phyloP scores from a whole-genome alignment of 2,888 invertebrate genomes.

The Sphaerolaimus hirsutus region DNA sequence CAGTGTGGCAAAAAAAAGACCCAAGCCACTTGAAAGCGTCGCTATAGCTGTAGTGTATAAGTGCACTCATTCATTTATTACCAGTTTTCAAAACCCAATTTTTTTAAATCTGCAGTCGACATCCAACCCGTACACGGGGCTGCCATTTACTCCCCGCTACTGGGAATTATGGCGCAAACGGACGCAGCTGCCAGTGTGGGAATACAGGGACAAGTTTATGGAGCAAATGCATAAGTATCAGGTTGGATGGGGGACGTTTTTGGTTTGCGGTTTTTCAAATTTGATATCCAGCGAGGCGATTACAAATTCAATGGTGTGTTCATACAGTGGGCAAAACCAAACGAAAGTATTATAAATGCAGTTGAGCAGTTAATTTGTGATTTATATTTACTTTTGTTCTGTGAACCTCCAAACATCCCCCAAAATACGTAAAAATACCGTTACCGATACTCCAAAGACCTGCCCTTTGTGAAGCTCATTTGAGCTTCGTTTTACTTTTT shows the following conservation, averaged over 20 bases:
- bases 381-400: too few relatives aligned
- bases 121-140: conserved; percentile 51
- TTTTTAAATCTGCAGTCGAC: neutral
- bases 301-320: neutral
- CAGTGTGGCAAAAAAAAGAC: too few relatives aligned
- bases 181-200: conserved; percentile 79
- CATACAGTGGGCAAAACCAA: neutral
- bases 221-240: conserved; percentile 71
- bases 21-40: too few relatives aligned
- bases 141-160: conserved; percentile 64
- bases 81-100: too few relatives aligned
- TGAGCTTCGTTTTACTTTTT: too few relatives aligned
- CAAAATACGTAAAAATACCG: neutral
- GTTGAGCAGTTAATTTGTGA: too few relatives aligned
- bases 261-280: conserved; percentile 36
- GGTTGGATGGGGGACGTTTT: too few relatives aligned
- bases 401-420: too few relatives aligned
- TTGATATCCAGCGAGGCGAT: neutral
- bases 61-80: too few relatives aligned
- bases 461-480: too few relatives aligned
- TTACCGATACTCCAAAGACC: too few relatives aligned
- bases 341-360: neutral
- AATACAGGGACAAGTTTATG: conserved; percentile 86
- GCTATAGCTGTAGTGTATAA: too few relatives aligned
- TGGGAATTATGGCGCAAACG: conserved; percentile 67